Percentiles rank a stretch among this genome's conserved stretches.
Evolutionary conservation across 2,113 vertebrate genomes (phyloP).

Genomic region (Engystomops pustulosus): DNA sequence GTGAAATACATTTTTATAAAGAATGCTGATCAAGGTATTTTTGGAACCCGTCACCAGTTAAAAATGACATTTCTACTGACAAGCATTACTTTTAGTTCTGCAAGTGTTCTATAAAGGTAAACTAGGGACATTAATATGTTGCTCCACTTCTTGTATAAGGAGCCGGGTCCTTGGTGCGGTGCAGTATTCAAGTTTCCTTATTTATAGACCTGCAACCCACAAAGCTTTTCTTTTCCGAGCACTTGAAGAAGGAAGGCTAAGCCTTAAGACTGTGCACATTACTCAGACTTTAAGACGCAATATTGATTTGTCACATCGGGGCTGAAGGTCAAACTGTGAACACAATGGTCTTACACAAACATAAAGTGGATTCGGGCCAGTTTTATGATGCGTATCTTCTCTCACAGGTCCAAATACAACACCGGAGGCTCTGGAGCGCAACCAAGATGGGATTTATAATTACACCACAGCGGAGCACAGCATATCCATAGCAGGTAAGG

Average conservation of each 20-base stretch:
- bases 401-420: slow-evolving; percentile 3
- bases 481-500: slow-evolving; percentile 14
- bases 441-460: background rate
- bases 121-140: background rate
- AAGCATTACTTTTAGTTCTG: no score
- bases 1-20: no score
- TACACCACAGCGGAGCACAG: background rate
- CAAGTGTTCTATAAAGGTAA: no score
- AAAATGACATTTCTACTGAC: no score
- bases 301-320: background rate
- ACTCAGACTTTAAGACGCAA: background rate
- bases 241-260: background rate
- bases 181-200: background rate
- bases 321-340: slow-evolving; percentile 2
- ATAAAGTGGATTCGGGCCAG: background rate
- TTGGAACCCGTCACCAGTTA: no score
- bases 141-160: background rate
- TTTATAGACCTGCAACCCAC: background rate
- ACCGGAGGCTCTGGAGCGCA: background rate
- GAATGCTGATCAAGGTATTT: no score
- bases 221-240: background rate
- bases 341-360: background rate
- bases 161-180: background rate
- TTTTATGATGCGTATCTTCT: background rate
- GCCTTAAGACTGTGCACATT: background rate